These are phyloP conservation scores for Trididemnum clinides DNA, from an alignment of 23 tunicate species.

Conservation along the genomic window DNA sequence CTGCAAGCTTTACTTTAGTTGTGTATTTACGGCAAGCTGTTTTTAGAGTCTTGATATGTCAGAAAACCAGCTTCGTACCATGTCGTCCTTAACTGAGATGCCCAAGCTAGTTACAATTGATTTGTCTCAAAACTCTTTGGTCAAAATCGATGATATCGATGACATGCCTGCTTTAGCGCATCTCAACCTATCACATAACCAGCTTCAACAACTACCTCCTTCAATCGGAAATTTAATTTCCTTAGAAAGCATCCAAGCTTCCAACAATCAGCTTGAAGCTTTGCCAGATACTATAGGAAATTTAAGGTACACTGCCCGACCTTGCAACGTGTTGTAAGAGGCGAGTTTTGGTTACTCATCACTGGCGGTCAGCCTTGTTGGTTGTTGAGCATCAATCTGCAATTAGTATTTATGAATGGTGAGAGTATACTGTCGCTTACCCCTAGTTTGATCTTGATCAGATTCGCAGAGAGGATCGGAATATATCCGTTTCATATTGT, in stretches of 20 bases:
- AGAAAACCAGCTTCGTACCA: constrained; percentile 42
- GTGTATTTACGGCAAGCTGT: too few relatives aligned
- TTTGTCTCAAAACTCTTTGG: constrained; percentile 64
- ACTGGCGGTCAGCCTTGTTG: too few relatives aligned
- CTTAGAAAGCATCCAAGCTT: constrained; percentile 55
- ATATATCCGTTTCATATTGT: too few relatives aligned
- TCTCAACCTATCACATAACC: constrained; percentile 73
- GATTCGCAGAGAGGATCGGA: too few relatives aligned
- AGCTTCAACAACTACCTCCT: constrained; percentile 57
- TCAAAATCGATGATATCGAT: constrained; percentile 43
- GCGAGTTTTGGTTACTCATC: too few relatives aligned
- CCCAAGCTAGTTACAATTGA: constrained; percentile 69
- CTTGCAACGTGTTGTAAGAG: not conserved
- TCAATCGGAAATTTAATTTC: constrained; percentile 53
- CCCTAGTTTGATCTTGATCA: too few relatives aligned
- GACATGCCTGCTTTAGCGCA: constrained; percentile 70
- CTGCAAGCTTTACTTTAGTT: too few relatives aligned
- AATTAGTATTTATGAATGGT: too few relatives aligned
- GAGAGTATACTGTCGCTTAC: too few relatives aligned
- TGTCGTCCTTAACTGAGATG: constrained; percentile 54
- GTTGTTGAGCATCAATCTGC: too few relatives aligned
- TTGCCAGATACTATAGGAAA: constrained; percentile 68
- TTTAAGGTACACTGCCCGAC: constrained; percentile 36
- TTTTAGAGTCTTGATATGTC: constrained; percentile 81
- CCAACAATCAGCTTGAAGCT: constrained; percentile 65